These are phyloP conservation scores for Cynoglossus semilaevis DNA, from an alignment of 2,113 vertebrate species.

Conservation along the genomic window DNA sequence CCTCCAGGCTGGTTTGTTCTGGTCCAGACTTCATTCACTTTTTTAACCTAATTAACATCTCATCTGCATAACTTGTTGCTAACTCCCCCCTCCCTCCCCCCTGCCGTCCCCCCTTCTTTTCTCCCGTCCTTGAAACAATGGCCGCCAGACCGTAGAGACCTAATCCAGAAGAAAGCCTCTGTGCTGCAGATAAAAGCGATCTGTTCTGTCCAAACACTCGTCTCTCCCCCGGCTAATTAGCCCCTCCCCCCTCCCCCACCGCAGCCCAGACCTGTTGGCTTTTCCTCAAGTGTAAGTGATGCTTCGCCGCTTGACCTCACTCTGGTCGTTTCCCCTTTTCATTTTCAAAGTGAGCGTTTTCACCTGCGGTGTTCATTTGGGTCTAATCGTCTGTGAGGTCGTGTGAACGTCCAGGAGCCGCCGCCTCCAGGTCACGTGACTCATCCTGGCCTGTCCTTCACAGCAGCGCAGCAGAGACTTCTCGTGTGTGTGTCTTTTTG, in stretches of 20 bases:
- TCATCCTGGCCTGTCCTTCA: not conserved
- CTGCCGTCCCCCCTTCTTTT: not conserved
- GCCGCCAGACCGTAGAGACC: constrained; percentile 80
- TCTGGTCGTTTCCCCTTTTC: constrained; percentile 3
- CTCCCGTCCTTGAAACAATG: constrained; percentile 83
- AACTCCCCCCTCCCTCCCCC: constrained; percentile 47
- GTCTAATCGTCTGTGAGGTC: too few relatives aligned
- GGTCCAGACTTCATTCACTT: constrained; percentile 66
- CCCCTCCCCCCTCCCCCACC: constrained; percentile 22
- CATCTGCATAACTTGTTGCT: constrained; percentile 98
- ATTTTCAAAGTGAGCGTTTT: not conserved
- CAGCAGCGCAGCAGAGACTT: too few relatives aligned
- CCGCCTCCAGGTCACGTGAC: constrained; percentile 30
- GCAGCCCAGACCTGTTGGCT: too few relatives aligned
- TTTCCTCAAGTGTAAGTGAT: not conserved
- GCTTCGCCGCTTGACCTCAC: constrained; percentile 17
- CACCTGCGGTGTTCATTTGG: constrained; percentile 4
- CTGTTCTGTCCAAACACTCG: constrained; percentile 52
- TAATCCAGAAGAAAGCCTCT: constrained; percentile 76
- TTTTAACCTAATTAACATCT: constrained; percentile 93
- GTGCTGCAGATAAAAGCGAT: constrained; percentile 70
- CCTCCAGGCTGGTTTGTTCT: constrained; percentile 89
- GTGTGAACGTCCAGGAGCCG: too few relatives aligned
- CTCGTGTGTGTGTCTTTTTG: too few relatives aligned
- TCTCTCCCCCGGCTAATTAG: constrained; percentile 59